Conservation (phyloP, 2,888 invertebrate species). For the Xylocampa areola region DNA sequence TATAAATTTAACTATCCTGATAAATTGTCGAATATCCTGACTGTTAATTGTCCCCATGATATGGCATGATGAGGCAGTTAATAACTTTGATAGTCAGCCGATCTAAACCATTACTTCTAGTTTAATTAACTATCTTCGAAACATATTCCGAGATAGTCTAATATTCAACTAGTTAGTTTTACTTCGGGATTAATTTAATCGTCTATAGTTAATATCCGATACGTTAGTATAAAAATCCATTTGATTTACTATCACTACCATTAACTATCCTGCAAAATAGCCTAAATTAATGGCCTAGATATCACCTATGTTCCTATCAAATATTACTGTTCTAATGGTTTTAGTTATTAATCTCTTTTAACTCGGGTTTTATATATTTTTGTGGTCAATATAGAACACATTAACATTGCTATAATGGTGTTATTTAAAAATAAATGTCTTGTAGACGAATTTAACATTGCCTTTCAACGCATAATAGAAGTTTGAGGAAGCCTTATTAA, state of each 20-base stretch:
- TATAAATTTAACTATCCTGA: neutral
- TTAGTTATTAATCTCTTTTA: slow-evolving; percentile 49
- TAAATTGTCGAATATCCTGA: neutral
- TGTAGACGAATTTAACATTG: too few species aligned
- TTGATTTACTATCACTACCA: slow-evolving; percentile 11
- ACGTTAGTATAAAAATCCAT: slow-evolving; percentile 1
- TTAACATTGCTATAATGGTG: neutral
- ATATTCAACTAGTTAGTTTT: neutral
- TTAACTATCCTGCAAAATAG: slow-evolving; percentile 11
- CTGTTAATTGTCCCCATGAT: neutral
- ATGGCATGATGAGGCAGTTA: slow-evolving; percentile 1
- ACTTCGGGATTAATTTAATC: neutral
- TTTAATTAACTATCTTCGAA: neutral
- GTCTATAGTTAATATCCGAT: too few species aligned
- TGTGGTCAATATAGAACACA: neutral
- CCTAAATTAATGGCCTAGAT: slow-evolving; percentile 15
- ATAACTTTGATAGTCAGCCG: neutral
- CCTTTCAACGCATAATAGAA: too few species aligned
- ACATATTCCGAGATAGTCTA: neutral
- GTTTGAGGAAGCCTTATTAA: too few species aligned
- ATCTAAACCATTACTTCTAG: neutral
- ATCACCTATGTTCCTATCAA: slow-evolving; percentile 58
- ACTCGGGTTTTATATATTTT: slow-evolving; percentile 48
- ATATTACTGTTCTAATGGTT: slow-evolving; percentile 45
- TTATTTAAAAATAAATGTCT: too few species aligned